phyloP scores from a whole-genome alignment of 2,797 vertebrate genomes.

The Lates japonicus region DNA sequence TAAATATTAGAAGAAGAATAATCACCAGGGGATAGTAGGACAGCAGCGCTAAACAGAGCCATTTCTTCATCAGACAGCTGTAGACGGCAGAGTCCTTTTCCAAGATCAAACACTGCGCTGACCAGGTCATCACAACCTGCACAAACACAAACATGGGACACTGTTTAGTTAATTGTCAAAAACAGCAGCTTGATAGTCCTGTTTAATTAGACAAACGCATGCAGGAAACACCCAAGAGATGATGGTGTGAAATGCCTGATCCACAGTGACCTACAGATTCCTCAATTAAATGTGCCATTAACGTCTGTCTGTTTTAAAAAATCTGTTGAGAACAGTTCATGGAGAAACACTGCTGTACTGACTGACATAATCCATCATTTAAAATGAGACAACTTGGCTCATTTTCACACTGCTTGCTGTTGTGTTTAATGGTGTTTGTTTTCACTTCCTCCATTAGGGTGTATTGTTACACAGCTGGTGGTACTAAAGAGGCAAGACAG shows the following conservation, averaged over 20 bases:
- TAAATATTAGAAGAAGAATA: slow-evolving; percentile 25
- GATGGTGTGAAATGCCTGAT: neutral
- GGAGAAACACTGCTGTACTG: neutral
- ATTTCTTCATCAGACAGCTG: slow-evolving; percentile 94
- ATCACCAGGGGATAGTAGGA: slow-evolving; percentile 92
- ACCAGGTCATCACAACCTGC: slow-evolving; percentile 94
- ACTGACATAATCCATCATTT: slow-evolving; percentile 10
- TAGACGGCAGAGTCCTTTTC: slow-evolving; percentile 90
- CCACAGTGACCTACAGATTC: neutral
- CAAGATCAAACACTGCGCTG: slow-evolving; percentile 90
- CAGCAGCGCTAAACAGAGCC: slow-evolving; percentile 90
- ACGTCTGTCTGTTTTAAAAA: slow-evolving; percentile 5
- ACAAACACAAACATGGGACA: slow-evolving; percentile 51
- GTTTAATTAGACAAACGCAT: neutral
- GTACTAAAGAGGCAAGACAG: neutral
- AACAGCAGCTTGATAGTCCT: neutral
- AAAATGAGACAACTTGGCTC: neutral
- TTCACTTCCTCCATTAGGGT: slow-evolving; percentile 10
- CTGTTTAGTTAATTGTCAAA: neutral
- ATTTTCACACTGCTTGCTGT: neutral
- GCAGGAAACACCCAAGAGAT: neutral
- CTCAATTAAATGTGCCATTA: neutral
- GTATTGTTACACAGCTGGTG: slow-evolving; percentile 4
- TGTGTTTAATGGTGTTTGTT: slow-evolving; percentile 23
- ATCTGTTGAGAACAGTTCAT: neutral